Percentiles rank a stretch among this genome's conserved stretches.
Conservation (phyloP, 2,113 vertebrate genomes). For the Apteryx owenii region DNA sequence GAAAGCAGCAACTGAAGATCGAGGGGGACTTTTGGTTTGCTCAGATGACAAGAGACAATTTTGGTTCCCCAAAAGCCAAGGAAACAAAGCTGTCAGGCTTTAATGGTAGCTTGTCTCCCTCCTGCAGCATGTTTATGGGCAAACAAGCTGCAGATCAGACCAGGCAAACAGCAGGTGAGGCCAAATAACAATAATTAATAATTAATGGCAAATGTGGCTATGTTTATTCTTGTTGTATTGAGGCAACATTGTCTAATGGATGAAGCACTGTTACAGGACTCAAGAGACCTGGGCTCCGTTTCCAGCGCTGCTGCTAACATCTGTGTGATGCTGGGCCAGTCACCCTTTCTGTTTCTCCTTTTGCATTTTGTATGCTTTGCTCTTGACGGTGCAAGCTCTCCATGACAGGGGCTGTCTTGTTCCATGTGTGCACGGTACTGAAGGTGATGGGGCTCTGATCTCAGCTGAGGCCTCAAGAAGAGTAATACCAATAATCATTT, state of each 20-base stretch:
- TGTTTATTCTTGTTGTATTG: conserved; percentile 43
- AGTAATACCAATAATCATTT: not conserved
- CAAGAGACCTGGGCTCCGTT: not conserved
- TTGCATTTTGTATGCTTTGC: rapidly evolving
- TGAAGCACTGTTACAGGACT: conserved; percentile 21
- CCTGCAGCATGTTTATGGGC: conserved; percentile 72
- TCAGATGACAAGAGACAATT: conserved; percentile 71
- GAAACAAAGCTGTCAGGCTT: conserved; percentile 72
- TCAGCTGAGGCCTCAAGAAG: not conserved
- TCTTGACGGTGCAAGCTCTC: not conserved
- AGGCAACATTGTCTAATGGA: not conserved
- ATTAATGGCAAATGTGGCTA: conserved; percentile 50
- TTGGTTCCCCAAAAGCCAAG: conserved; percentile 70
- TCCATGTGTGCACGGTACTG: not conserved
- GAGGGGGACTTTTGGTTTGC: conserved; percentile 73
- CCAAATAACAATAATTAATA: conserved; percentile 49
- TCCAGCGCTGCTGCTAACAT: not conserved
- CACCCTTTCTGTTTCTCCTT: rapidly evolving
- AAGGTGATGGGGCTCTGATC: rapidly evolving
- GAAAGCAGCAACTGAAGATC: conserved; percentile 70
- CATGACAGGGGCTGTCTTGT: rapidly evolving
- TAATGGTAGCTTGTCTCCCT: conserved; percentile 72
- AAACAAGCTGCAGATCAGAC: conserved; percentile 71
- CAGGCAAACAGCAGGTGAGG: conserved; percentile 69
- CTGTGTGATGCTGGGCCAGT: not conserved